Evolutionary conservation across 2,888 invertebrate species (phyloP), one percentile per base, ranked within the genome.

Genomic region (Lepidocyrtinus sp.): DNA sequence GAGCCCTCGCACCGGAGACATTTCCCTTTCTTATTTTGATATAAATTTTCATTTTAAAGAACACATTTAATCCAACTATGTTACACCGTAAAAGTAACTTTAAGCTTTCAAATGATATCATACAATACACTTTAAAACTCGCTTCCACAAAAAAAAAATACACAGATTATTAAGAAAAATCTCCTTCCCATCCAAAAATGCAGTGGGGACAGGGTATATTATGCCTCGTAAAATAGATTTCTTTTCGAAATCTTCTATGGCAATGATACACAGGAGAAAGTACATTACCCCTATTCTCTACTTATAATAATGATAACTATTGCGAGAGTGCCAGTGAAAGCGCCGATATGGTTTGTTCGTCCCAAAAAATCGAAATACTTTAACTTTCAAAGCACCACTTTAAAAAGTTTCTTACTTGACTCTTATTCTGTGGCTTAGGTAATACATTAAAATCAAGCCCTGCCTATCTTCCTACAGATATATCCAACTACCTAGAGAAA

Each of bases 21-120:
- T n/a, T n/a, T n/a, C n/a, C n/a, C n/a, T n/a, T n/a, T 36, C 5
- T 5, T 36, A 12, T 36, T 36, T 36, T 12, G 36, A 36, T 36
- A 36, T 36, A 36, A 36, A 36, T 36, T 36, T 36, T 36, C 5
- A 36, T 36, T 36, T 36, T 7, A 36, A 36, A 36, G 12, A 36
- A n/a, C n/a, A 36, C 12, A 36, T 36, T 36, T 36, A 36, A 36
- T 36, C 36, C 36, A 7, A 12, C 36, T 36, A 5, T 36, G 12
- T n/a, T 36, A 36, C 5, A 36, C 36, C 36, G n/a, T n/a, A n/a
- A n/a, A 36, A 36, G 36, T 36, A 5, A 36, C 36, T 24, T 63
- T 26, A 24, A 69, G 55, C 55, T 69, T 46, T 45, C 78, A 82
- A 82, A 77, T 82, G 71, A 80, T 75, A 83, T 55, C 67, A 72